Base-by-base conservation (phyloP, 2,797 vertebrate genomes). In the Crocodylus rhombifer region DNA sequence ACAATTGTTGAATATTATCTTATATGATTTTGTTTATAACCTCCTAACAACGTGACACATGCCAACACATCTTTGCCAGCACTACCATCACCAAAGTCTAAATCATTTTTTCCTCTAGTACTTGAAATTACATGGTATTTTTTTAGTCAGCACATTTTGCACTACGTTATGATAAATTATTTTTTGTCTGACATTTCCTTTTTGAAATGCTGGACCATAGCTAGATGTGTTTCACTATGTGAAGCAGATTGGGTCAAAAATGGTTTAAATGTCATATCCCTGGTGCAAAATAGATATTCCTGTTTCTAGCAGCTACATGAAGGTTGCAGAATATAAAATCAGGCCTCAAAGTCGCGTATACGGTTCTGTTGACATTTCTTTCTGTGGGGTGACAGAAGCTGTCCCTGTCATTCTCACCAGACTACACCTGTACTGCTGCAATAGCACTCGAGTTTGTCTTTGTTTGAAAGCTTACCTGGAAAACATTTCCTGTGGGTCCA, bases 181-280 rank as follows among this genome's bases (percentile, higher is more conserved):
- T 95, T 93, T 51, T 93, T 89, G 17, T 89, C 85, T 94, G 87
- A 73, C 33, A 80, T 93, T 96, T 96, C 82, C 62, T 78, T 95
- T 87, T 88, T 89, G 56, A 89, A 77, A 64, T 61, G 55, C 76
- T 95, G 88, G 86, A 67, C 94, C 85, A 21, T 9, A 84, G 77
- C 76, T 95, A 28, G 21, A 55, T 84, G 65, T 87, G 60, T 82
- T 96, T 91, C 91, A 51, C 86, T 96, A n/a, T 69, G 88, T 93
- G 93, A 75, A 88, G 64, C 88, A 92, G 92, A 86, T 86, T 58
- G 17, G 96, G 96, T 96, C 95, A 96, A 88, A 96, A 97, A 90
- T 95, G 77, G 91, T 88, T 87, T 80, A 96, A 96, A 91, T 96
- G 93, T 95, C 94, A 95, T 82, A 92, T 95, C 91, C 84, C 95